Base-by-base conservation (phyloP, 1,140 invertebrate genomes). In the Drosophila lacteicornis region DNA sequence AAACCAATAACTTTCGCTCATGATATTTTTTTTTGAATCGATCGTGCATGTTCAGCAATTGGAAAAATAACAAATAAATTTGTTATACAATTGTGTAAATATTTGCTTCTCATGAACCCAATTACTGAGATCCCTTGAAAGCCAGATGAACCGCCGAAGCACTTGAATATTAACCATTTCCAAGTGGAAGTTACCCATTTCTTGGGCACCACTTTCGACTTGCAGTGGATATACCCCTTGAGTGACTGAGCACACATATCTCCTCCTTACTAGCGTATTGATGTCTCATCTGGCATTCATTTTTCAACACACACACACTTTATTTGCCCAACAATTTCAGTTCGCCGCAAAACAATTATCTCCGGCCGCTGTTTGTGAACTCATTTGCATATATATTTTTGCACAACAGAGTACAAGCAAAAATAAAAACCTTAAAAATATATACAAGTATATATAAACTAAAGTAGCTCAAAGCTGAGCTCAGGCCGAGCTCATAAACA, bases 401-500 rank as follows among this genome's bases (percentile, higher is more conserved):
- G 53, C 70, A 73, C 68, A 71, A 74, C 40, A 60, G 59, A 67
- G 59, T 13, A 17, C 43, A 65, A 63, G 47, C 33, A 73, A 68
- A 68, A 55, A 58, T 45, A 50, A 65, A 61, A 65, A 57, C 56
- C 73, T 66, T 75, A 70, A 60, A 69, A 47, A 51, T 65, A 76
- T 55, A 61, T 50, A 62, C 11, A 33, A 56, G 19, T 56, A 58
- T 42, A 67, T 49, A 47, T 47, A 75, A 57, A 74, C 46, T 66
- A 84, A 79, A 80, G 78, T 79, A 83, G 81, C 84, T 60, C 75
- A 88, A 78, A 61, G 40, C 43, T 55, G n/a, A 49, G 58, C 25
- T 38, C 42, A 7, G 61, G 49, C 62, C 42, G 7, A 65, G 51
- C 62, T 88, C 78, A 90, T 90, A 90, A 90, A 90, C 85, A 90